Conservation (phyloP, 2,888 invertebrate species). For the Glaucopsyche alexis region DNA sequence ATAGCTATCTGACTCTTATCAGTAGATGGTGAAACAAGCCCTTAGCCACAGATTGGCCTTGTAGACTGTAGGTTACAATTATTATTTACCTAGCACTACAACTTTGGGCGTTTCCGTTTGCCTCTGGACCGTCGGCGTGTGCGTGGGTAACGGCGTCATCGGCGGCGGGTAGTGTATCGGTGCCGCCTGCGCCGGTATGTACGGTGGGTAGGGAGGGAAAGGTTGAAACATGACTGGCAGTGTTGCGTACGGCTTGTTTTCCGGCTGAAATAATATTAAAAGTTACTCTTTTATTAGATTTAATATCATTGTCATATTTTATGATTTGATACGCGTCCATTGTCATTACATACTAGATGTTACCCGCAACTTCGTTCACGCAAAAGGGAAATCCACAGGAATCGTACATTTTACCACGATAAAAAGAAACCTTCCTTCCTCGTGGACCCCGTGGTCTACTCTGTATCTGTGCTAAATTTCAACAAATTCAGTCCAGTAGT, state of each 20-base stretch:
- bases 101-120: slow-evolving; percentile 76
- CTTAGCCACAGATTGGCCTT: no score
- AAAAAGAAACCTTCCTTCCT: no score
- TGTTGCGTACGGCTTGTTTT: slow-evolving; percentile 67
- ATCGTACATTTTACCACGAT: no score
- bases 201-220: slow-evolving; percentile 66
- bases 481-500: no score
- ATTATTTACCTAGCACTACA: slow-evolving; percentile 75
- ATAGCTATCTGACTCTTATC: no score
- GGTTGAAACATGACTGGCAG: slow-evolving; percentile 72
- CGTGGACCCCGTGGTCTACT: no score
- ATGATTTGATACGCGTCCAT: no score
- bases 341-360: no score
- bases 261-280: slow-evolving; percentile 65
- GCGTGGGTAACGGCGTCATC: slow-evolving; percentile 59
- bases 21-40: no score
- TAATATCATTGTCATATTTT: neutral
- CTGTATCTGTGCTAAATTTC: no score
- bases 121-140: slow-evolving; percentile 52
- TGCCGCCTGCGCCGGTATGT: slow-evolving; percentile 52
- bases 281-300: neutral
- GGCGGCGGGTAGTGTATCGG: slow-evolving; percentile 71
- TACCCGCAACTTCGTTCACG: no score
- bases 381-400: no score
- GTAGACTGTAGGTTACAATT: neutral